Evolutionary conservation across 1,140 invertebrate species (phyloP).

Genomic region (Drosophila melanica): DNA sequence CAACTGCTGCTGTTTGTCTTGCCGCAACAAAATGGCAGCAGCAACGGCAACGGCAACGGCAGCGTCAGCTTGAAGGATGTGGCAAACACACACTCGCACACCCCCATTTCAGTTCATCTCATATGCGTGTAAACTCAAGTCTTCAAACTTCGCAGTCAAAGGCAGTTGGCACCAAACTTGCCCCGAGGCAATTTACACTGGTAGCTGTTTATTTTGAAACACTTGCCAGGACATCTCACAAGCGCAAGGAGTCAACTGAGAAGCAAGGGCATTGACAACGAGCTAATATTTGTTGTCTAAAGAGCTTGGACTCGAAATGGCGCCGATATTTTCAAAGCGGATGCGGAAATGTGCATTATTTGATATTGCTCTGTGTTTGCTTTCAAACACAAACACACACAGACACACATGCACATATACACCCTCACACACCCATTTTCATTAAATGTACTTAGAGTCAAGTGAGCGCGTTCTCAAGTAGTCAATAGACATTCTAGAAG

Average conservation of each 20-base stretch:
- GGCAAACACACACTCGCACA: conserved; percentile 36
- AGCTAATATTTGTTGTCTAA: conserved; percentile 52
- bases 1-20: conserved; percentile 70
- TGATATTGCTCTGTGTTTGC: conserved; percentile 53
- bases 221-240: conserved; percentile 52
- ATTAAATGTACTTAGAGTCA: conserved; percentile 24
- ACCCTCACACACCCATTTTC: background rate
- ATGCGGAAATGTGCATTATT: conserved; percentile 80
- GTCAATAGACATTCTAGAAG: conserved; percentile 9
- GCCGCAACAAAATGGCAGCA: conserved; percentile 66
- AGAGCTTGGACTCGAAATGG: conserved; percentile 31
- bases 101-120: conserved; percentile 17
- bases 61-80: conserved; percentile 42
- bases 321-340: conserved; percentile 52
- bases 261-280: conserved; percentile 36
- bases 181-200: conserved; percentile 75
- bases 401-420: background rate
- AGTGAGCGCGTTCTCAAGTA: conserved; percentile 14
- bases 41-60: conserved; percentile 24
- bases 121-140: conserved; percentile 48
- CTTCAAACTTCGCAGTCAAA: conserved; percentile 48
- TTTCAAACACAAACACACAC: conserved; percentile 1
- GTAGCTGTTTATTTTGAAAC: conserved; percentile 78
- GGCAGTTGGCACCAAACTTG: conserved; percentile 43
- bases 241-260: background rate